These are phyloP conservation scores for Apodemia duryi DNA, from an alignment of 2,888 invertebrate species.

Conservation along the genomic window DNA sequence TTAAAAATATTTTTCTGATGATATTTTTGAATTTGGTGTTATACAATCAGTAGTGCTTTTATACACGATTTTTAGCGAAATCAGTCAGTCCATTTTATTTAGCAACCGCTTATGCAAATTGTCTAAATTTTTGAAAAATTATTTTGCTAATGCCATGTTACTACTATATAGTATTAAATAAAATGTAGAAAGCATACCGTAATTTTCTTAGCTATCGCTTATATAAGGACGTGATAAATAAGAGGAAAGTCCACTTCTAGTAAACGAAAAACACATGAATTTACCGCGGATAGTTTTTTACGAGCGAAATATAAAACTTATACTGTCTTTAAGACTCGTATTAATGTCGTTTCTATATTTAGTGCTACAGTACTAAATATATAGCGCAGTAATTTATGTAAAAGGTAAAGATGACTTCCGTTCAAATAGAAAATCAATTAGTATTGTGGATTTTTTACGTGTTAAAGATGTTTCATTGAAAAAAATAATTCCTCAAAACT, in stretches of 20 bases:
- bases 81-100: slow-evolving; percentile 78
- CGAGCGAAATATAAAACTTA: background rate
- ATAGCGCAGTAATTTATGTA: slow-evolving; percentile 38
- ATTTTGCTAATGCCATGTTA: slow-evolving; percentile 71
- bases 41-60: slow-evolving; percentile 77
- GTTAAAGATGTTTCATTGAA: slow-evolving; percentile 21
- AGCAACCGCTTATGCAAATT: slow-evolving; percentile 69
- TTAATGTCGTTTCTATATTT: background rate
- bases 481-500: slow-evolving; percentile 40
- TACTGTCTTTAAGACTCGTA: slow-evolving; percentile 15
- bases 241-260: slow-evolving; percentile 36
- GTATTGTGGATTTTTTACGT: background rate
- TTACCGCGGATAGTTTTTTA: slow-evolving; percentile 18
- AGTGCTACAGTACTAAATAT: slow-evolving; percentile 2
- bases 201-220: slow-evolving; percentile 54
- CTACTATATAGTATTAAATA: slow-evolving; percentile 45
- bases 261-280: slow-evolving; percentile 36
- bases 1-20: slow-evolving; percentile 72
- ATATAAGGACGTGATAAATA: slow-evolving; percentile 53
- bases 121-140: slow-evolving; percentile 61
- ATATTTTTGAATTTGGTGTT: slow-evolving; percentile 69
- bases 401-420: slow-evolving; percentile 55
- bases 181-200: slow-evolving; percentile 19
- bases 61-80: slow-evolving; percentile 73
- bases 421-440: background rate